Percentiles rank a stretch among this genome's conserved stretches.
phyloP scores from a whole-genome alignment of 2,888 invertebrate species.

The Leucophenga maculata region DNA sequence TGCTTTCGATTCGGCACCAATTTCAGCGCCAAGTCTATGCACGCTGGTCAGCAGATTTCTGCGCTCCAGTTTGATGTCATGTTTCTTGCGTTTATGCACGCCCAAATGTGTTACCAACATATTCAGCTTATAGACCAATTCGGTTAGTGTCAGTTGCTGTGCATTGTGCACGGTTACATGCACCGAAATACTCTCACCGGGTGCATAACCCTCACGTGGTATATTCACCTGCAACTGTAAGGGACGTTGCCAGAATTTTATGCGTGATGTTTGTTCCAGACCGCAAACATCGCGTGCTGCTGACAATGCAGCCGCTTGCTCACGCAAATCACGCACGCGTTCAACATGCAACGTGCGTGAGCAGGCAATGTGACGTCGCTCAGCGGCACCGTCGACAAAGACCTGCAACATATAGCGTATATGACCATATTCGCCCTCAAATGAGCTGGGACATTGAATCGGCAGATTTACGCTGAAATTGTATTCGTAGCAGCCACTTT shows the following conservation, averaged over 20 bases:
- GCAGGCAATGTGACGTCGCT: conserved; percentile 28
- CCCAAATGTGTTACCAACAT: conserved; percentile 53
- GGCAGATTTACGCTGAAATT: conserved; percentile 62
- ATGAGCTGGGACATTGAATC: conserved; percentile 56
- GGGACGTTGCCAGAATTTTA: conserved; percentile 62
- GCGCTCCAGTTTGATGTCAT: conserved; percentile 43
- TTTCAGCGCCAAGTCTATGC: conserved; percentile 41
- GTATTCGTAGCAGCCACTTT: conserved; percentile 57
- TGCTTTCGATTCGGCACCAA: conserved; percentile 37
- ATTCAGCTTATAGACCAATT: conserved; percentile 57
- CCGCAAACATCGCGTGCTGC: conserved; percentile 41
- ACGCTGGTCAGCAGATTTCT: conserved; percentile 45
- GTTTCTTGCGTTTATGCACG: conserved; percentile 45
- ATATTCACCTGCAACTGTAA: conserved; percentile 57
- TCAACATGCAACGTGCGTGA: conserved; percentile 40
- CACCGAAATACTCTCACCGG: conserved; percentile 59
- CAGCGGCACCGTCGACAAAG: conserved; percentile 47
- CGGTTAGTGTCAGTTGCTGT: conserved; percentile 48
- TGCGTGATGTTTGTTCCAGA: conserved; percentile 46
- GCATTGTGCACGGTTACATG: conserved; percentile 57
- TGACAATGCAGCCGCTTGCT: conserved; percentile 14
- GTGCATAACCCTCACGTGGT: conserved; percentile 54
- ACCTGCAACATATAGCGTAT: conserved; percentile 61
- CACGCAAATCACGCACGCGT: conserved; percentile 29
- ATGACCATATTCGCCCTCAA: conserved; percentile 56